Evolutionary conservation across 2,113 vertebrate species (phyloP).

Genomic region (Rhipidura dahli): DNA sequence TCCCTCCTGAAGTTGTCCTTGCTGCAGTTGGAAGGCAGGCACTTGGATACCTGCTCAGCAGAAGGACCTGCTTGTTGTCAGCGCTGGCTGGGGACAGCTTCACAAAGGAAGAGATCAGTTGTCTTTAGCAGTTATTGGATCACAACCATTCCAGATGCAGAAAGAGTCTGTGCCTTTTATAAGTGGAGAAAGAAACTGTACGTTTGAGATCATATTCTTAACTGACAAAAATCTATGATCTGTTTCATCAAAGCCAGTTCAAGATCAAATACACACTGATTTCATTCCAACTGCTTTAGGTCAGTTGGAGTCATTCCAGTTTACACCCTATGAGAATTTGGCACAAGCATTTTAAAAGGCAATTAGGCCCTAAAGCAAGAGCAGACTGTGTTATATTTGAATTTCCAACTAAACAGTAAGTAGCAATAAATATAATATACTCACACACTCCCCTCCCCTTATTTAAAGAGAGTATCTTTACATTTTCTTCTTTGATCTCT

Average conservation of each 20-base stretch:
- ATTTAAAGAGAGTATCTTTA: not conserved
- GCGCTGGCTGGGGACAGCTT: not conserved
- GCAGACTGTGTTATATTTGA: constrained; percentile 1
- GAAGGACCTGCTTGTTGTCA: not conserved
- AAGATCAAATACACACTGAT: constrained; percentile 48
- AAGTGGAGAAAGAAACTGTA: not conserved
- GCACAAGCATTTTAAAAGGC: constrained; percentile 36
- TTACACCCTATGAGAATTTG: constrained; percentile 40
- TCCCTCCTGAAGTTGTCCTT: not conserved
- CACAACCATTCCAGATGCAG: not conserved
- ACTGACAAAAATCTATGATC: constrained; percentile 44
- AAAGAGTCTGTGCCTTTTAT: not conserved
- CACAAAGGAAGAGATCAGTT: not conserved
- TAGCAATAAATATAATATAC: constrained; percentile 12
- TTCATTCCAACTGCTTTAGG: constrained; percentile 40
- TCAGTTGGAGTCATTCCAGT: constrained; percentile 43
- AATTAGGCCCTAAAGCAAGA: constrained; percentile 42
- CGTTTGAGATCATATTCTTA: not conserved
- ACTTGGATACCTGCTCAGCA: not conserved
- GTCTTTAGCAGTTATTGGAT: not conserved
- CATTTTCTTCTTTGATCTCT: constrained; percentile 8
- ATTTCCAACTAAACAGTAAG: constrained; percentile 18
- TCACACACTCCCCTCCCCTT: not conserved
- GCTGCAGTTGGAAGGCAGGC: not conserved
- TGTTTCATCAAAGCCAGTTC: constrained; percentile 42